phyloP scores from a whole-genome alignment of 2,797 vertebrate genomes.

The Echiichthys vipera region DNA sequence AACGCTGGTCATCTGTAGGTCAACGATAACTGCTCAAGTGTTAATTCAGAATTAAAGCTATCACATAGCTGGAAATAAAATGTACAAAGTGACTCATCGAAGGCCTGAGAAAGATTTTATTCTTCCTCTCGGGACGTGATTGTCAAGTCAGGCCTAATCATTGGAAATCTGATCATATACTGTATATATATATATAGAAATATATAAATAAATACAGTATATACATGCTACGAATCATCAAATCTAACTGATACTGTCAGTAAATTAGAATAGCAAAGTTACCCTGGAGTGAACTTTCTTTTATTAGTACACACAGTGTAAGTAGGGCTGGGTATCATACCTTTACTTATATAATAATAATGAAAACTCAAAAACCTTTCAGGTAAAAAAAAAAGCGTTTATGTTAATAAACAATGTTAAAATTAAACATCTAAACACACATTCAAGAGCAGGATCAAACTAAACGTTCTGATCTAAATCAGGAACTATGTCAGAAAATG shows the following conservation, averaged over 20 bases:
- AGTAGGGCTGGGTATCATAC: constrained; percentile 8
- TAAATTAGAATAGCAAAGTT: constrained; percentile 33
- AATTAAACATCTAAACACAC: not conserved
- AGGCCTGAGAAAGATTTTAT: constrained; percentile 46
- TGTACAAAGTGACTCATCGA: constrained; percentile 30
- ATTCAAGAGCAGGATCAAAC: not conserved
- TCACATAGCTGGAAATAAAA: constrained; percentile 45
- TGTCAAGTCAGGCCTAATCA: constrained; percentile 68
- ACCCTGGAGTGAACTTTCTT: constrained; percentile 17
- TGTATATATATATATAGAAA: constrained; percentile 28
- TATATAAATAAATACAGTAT: no score
- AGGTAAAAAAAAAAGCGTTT: not conserved
- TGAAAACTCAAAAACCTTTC: constrained; percentile 5
- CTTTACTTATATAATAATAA: not conserved
- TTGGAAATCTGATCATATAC: constrained; percentile 34
- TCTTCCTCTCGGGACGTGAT: constrained; percentile 63
- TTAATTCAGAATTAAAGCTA: constrained; percentile 60
- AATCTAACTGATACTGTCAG: constrained; percentile 8
- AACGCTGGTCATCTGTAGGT: constrained; percentile 41
- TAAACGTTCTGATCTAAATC: not conserved
- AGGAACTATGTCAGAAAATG: constrained; percentile 6
- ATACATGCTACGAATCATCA: constrained; percentile 38
- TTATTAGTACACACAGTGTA: constrained; percentile 22
- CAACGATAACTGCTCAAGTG: constrained; percentile 28
- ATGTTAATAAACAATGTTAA: not conserved